Base-by-base conservation (phyloP, 2,113 vertebrate genomes). In the Ophiodon elongatus region DNA sequence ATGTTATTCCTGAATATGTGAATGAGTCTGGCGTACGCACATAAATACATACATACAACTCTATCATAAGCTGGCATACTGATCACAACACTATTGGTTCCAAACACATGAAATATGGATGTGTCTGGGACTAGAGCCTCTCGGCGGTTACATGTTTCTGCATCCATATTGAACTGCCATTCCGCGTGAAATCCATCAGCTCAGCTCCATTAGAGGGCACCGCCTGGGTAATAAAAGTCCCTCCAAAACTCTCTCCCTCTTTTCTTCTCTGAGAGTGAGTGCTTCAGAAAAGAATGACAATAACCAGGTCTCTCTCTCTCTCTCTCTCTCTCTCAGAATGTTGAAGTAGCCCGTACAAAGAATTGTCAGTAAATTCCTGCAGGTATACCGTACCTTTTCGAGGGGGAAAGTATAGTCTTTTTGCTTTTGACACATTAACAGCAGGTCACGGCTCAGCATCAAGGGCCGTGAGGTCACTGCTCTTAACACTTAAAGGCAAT, bases 151-250 rank as follows among this genome's bases (percentile, higher is more conserved):
- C 25, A 54, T 54, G 68, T 50, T 76, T 68, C 60, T 68, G 59
- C 19, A 59, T 82, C 57, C 41, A 57, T 72, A 77, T 45, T 79
- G 66, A 75, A 68, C 59, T 64, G 33, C 52, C 45, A 69, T 73
- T 59, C 66, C 73, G 79, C 13, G 3, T 80, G 73, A 88, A 88
- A 85, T 83, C 83, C 71, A 84, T 89, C 82, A 78, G 76, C 65
- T 75, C 39, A 67, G 64, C 75, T 78, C 47, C 68, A 72, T 79
- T 84, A 69, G 25, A 65, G 83, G 57, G 27, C 8, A 3, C 47
- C 39, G 60, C 37, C 33, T 25, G 27, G 27, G 47, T 75, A 70
- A 83, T 68, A 19, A 74, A 76, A 77, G 67, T 68, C 67, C 71
- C 62, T 68, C 17, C 27, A 71, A 56, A 76, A 39, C 59, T 35